Evolutionary conservation across 2,113 vertebrate species (phyloP).

Genomic region (Casuarius casuarius): DNA sequence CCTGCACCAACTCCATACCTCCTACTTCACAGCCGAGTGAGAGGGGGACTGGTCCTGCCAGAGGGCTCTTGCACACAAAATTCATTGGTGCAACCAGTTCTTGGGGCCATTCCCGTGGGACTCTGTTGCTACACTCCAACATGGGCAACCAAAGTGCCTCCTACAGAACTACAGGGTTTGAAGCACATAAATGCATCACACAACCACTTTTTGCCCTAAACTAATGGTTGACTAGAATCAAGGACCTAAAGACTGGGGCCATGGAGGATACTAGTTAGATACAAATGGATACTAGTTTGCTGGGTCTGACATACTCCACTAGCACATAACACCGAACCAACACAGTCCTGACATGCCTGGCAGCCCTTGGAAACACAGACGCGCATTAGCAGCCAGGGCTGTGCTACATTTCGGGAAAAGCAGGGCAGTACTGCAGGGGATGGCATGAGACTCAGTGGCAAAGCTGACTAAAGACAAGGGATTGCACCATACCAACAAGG

Average conservation of each 20-base stretch:
- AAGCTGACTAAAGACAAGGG: not conserved
- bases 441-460: not conserved
- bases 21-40: not conserved
- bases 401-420: not conserved
- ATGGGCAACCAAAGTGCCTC: not conserved
- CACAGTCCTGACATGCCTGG: accelerated
- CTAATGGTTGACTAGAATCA: not conserved
- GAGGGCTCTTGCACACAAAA: not conserved
- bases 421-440: not conserved
- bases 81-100: not conserved
- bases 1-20: not conserved
- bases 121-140: not conserved
- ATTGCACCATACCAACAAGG: not conserved
- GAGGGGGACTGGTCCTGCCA: not conserved
- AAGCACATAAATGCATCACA: not conserved
- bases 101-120: not conserved
- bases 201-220: not conserved
- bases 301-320: not conserved
- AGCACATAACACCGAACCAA: not conserved
- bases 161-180: not conserved
- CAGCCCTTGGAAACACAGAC: not conserved
- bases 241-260: not conserved
- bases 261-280: too few relatives aligned
- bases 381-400: accelerated
- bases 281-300: not conserved